Conservation (phyloP, 2,888 invertebrate genomes). For the Microplitis manilae region DNA sequence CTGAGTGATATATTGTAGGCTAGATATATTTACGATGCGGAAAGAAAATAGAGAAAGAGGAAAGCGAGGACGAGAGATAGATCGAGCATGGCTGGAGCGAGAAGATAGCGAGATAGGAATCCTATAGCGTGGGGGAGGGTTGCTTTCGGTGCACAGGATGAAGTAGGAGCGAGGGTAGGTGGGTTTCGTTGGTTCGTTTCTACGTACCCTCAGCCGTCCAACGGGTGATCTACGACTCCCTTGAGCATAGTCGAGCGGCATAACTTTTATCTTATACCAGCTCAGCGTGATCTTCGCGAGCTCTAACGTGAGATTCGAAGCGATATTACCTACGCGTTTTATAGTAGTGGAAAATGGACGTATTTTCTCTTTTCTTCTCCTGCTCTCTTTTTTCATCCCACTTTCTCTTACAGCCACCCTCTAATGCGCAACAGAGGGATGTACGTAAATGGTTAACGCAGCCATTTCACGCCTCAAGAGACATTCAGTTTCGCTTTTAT, state of each 20-base stretch:
- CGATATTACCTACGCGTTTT: constrained; percentile 53
- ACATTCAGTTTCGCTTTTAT: constrained; percentile 61
- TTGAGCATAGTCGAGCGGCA: constrained; percentile 69
- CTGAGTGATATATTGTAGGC: constrained; percentile 49
- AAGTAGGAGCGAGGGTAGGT: constrained; percentile 51
- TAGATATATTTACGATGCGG: constrained; percentile 50
- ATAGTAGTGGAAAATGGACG: constrained; percentile 51
- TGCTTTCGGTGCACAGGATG: constrained; percentile 46
- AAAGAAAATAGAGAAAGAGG: constrained; percentile 43
- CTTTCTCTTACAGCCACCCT: constrained; percentile 13
- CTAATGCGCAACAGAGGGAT: constrained; percentile 44
- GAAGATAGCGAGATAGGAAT: constrained; percentile 65
- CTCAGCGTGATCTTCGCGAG: constrained; percentile 57
- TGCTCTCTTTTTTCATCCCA: constrained; percentile 10
- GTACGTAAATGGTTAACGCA: constrained; percentile 69
- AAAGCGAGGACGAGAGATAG: constrained; percentile 49
- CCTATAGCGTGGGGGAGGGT: constrained; percentile 47
- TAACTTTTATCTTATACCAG: constrained; percentile 67
- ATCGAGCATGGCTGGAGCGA: constrained; percentile 59
- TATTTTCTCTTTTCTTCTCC: constrained; percentile 34
- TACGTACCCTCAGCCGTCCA: constrained; percentile 70
- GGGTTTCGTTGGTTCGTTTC: constrained; percentile 57
- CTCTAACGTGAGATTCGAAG: constrained; percentile 48
- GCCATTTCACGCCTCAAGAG: constrained; percentile 71
- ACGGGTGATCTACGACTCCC: constrained; percentile 70